These are phyloP conservation scores for Morinoia aosen DNA, from an alignment of 2,888 invertebrate species.

Conservation along the genomic window DNA sequence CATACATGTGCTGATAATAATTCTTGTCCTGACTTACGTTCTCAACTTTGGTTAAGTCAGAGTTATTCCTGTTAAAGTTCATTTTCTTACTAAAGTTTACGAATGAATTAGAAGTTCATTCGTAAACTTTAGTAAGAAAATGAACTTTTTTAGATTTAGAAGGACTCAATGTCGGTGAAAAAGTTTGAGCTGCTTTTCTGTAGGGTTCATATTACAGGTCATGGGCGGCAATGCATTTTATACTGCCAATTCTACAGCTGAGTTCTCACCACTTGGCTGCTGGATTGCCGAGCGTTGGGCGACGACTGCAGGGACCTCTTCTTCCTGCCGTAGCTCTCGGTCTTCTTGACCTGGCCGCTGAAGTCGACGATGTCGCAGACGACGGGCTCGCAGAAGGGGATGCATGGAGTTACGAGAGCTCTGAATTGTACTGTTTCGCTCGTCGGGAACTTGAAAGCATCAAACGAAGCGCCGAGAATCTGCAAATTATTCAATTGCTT, in stretches of 20 bases:
- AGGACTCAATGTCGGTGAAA: too few species aligned
- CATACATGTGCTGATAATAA: too few species aligned
- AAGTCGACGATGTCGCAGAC: conserved; percentile 88
- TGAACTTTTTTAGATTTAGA: too few species aligned
- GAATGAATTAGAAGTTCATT: too few species aligned
- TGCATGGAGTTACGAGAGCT: conserved; percentile 93
- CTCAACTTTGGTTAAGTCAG: too few species aligned
- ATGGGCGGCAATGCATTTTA: not conserved
- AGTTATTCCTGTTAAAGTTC: too few species aligned
- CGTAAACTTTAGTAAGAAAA: too few species aligned
- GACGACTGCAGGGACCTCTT: conserved; percentile 74
- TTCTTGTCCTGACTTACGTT: too few species aligned
- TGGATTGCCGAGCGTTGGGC: conserved; percentile 2
- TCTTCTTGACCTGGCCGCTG: conserved; percentile 85
- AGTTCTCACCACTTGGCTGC: conserved; percentile 37
- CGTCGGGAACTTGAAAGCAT: conserved; percentile 96
- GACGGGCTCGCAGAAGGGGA: conserved; percentile 93
- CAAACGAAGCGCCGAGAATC: conserved; percentile 90
- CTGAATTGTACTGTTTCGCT: conserved; percentile 95
- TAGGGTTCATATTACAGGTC: not conserved
- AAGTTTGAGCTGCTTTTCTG: too few species aligned
- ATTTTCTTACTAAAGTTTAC: too few species aligned
- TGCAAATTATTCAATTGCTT: conserved; percentile 71
- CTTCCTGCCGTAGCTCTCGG: conserved; percentile 86
- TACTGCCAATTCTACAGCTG: not conserved